Conservation (phyloP, 1,140 invertebrate species). For the Nomia melanderi region DNA sequence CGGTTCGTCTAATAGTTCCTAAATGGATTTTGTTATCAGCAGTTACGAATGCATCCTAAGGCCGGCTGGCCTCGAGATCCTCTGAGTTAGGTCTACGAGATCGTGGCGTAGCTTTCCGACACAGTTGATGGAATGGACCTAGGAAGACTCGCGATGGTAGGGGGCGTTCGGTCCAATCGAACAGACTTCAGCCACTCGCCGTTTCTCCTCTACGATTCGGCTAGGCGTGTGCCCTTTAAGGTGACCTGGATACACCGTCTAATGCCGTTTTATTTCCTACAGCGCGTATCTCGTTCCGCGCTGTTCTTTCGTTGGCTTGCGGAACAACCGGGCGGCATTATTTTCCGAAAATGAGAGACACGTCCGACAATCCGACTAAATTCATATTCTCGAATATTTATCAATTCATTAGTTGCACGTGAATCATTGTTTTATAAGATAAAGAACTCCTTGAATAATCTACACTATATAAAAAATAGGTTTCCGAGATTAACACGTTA, state of each 20-base stretch:
- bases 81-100: not conserved
- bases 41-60: not conserved
- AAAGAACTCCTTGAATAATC: no score
- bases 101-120: not conserved
- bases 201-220: slow-evolving; percentile 24
- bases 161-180: slow-evolving; percentile 30
- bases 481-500: no score
- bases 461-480: no score
- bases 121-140: slow-evolving; percentile 11
- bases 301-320: slow-evolving; percentile 17
- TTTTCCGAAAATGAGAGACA: not conserved
- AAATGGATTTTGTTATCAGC: slow-evolving; percentile 16
- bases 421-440: no score
- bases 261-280: slow-evolving; percentile 43
- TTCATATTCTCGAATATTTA: no score
- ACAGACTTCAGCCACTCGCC: slow-evolving; percentile 7
- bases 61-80: not conserved
- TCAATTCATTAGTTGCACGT: no score
- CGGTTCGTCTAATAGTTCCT: not conserved
- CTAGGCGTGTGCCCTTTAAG: slow-evolving; percentile 43
- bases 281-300: slow-evolving; percentile 36
- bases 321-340: not conserved
- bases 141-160: slow-evolving; percentile 26
- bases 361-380: no score
- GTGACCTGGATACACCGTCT: slow-evolving; percentile 55